A percentile compares a stretch with the other conserved stretches of the same genome.
phyloP scores from a whole-genome alignment of 2,888 invertebrate genomes.

The Hydrotaea cyrtoneurina region DNA sequence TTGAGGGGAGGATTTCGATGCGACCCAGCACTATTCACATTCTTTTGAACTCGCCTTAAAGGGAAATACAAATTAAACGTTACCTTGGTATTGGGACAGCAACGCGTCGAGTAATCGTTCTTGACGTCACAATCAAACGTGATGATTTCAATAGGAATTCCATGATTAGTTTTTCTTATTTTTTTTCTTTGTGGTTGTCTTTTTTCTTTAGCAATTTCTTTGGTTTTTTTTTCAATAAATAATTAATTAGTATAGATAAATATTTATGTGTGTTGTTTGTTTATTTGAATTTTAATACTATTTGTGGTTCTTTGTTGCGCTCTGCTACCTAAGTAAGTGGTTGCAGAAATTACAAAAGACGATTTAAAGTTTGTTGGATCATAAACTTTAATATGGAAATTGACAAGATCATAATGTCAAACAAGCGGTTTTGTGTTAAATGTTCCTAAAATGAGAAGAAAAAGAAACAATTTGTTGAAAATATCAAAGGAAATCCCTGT shows the following conservation, averaged over 20 bases:
- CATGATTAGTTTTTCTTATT: conserved; percentile 70
- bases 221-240: conserved; percentile 8
- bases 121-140: conserved; percentile 78
- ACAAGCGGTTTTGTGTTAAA: conserved; percentile 77
- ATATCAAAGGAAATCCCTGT: background rate
- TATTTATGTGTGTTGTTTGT: background rate
- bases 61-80: conserved; percentile 61
- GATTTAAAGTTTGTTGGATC: conserved; percentile 50
- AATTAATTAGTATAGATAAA: conserved; percentile 4
- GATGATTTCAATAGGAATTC: conserved; percentile 80
- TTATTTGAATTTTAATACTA: conserved; percentile 35
- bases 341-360: conserved; percentile 40
- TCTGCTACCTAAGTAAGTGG: background rate
- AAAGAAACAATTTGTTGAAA: conserved; percentile 5
- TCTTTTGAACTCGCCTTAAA: background rate
- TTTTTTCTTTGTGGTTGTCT: background rate
- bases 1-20: no score
- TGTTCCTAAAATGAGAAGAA: conserved; percentile 75
- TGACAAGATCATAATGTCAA: conserved; percentile 78
- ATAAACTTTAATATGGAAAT: conserved; percentile 73
- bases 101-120: conserved; percentile 80
- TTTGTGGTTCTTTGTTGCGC: background rate
- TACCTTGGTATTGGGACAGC: conserved; percentile 81
- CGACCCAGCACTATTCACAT: background rate
- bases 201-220: no score